phyloP scores from a whole-genome alignment of 2,797 vertebrate species.

The Tenualosa thibaudeaui region DNA sequence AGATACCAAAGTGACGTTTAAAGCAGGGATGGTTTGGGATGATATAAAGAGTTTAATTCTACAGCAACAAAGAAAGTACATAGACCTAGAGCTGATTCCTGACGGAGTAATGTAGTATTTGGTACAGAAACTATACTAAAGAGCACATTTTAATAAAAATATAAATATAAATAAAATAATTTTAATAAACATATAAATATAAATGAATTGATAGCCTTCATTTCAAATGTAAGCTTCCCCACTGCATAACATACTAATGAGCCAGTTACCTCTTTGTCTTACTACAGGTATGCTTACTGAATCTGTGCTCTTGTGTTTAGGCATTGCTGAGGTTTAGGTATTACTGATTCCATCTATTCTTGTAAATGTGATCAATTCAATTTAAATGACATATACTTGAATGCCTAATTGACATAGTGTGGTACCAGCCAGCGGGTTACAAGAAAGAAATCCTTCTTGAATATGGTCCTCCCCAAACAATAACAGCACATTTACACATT shows the following conservation, averaged over 20 bases:
- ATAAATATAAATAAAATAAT: too few relatives aligned
- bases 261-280: not conserved
- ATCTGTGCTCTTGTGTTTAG: not conserved
- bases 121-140: not conserved
- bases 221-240: not conserved
- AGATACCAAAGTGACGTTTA: too few relatives aligned
- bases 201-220: not conserved
- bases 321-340: not conserved
- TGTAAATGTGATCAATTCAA: not conserved
- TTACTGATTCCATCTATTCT: not conserved
- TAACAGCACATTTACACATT: too few relatives aligned
- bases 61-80: too few relatives aligned
- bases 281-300: not conserved
- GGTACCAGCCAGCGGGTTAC: not conserved
- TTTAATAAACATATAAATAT: not conserved
- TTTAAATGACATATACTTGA: not conserved
- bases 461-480: too few relatives aligned
- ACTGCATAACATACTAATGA: not conserved
- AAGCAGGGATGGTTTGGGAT: too few relatives aligned
- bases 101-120: not conserved
- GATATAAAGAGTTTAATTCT: too few relatives aligned
- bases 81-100: not conserved
- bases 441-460: not conserved
- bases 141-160: not conserved
- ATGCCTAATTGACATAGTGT: slow-evolving; percentile 21